Conservation (phyloP, 2,888 invertebrate genomes). For the Hipparchia sbordonii region DNA sequence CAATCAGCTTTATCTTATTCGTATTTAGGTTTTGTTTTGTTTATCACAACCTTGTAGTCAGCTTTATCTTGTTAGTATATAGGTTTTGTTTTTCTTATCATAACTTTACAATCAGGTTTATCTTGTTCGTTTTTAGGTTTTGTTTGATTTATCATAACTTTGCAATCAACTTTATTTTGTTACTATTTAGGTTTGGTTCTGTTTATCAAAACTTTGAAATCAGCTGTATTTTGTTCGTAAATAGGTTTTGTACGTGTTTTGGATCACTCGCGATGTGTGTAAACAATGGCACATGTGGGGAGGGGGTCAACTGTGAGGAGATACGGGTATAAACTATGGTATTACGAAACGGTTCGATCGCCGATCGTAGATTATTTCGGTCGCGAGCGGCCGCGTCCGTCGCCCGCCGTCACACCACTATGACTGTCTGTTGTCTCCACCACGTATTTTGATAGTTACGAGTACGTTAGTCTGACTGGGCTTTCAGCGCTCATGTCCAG, state of each 20-base stretch:
- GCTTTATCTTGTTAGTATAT: no score
- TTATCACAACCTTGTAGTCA: background rate
- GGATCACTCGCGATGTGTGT: conserved; percentile 42
- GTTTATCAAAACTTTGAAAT: conserved; percentile 1
- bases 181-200: background rate
- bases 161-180: background rate
- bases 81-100: background rate
- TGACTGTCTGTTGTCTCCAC: conserved; percentile 43
- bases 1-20: background rate
- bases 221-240: background rate
- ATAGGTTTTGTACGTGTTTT: conserved; percentile 17
- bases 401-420: conserved; percentile 49
- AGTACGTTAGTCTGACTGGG: background rate
- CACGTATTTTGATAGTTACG: conserved; percentile 14
- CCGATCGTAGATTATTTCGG: conserved; percentile 46
- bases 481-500: conserved; percentile 4
- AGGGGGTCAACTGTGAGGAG: conserved; percentile 29
- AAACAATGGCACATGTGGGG: conserved; percentile 41
- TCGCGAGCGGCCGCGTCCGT: conserved; percentile 52
- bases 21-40: background rate
- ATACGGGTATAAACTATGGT: conserved; percentile 51
- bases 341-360: conserved; percentile 61
- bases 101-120: background rate
- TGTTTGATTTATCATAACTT: background rate
- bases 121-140: background rate